These are phyloP conservation scores for Metaphire vulgaris DNA, from an alignment of 1,140 invertebrate species.

Conservation along the genomic window DNA sequence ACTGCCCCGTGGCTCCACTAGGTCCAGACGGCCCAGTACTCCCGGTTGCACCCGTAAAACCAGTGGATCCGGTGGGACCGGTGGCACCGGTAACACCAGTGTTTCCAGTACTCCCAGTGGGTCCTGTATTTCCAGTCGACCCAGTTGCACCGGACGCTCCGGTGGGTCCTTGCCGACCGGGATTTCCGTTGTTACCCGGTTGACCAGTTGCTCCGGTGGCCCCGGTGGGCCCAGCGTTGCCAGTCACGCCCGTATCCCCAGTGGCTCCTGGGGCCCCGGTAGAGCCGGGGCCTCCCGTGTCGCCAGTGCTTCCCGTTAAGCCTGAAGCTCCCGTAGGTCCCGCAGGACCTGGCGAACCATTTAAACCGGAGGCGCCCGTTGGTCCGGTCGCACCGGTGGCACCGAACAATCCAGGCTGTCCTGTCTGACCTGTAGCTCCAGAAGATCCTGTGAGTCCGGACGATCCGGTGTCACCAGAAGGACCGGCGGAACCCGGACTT, in stretches of 20 bases:
- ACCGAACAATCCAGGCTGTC: no score
- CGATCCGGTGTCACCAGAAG: no score
- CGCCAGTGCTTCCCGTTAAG: background rate
- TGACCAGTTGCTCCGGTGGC: background rate
- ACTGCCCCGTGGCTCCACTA: background rate
- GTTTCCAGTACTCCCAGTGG: background rate
- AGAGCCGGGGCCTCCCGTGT: background rate
- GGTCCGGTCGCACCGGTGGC: no score
- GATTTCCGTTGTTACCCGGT: background rate
- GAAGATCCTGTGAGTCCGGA: no score
- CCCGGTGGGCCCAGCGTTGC: background rate
- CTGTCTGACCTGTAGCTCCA: no score
- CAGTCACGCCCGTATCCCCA: background rate
- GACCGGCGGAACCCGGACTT: background rate
- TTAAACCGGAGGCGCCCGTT: background rate
- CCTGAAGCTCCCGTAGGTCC: conserved; percentile 18
- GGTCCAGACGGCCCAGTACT: background rate
- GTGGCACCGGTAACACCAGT: no score
- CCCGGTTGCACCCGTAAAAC: no score
- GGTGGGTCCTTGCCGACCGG: background rate
- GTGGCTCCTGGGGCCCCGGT: background rate
- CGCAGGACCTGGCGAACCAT: background rate
- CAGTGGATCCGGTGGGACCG: no score
- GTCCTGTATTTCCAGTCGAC: background rate
- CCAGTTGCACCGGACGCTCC: background rate